A percentile compares a stretch with the other conserved stretches of the same genome.
phyloP scores from a whole-genome alignment of 23 tunicate species.

The Halocynthia roretzi region DNA sequence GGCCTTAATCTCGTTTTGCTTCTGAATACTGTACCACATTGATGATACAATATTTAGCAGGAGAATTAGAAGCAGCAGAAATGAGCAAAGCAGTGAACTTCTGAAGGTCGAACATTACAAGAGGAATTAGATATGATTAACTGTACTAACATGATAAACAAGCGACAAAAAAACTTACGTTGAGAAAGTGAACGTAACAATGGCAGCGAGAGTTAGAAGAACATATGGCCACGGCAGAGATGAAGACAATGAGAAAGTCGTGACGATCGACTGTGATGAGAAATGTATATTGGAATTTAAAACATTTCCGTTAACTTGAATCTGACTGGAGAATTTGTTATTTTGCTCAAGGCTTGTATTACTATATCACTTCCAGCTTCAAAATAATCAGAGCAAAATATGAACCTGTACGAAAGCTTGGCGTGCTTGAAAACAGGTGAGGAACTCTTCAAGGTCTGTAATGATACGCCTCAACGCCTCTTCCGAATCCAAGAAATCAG shows the following conservation, averaged over 20 bases:
- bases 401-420: no score
- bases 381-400: no score
- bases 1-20: not conserved
- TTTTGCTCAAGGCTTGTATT: no score
- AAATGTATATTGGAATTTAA: not conserved
- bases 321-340: no score
- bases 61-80: slow-evolving; percentile 5
- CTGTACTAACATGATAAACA: no score
- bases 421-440: no score
- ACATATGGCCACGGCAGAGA: slow-evolving; percentile 12
- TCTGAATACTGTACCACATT: not conserved
- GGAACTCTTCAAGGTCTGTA: no score
- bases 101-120: not conserved
- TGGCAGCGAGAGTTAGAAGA: not conserved
- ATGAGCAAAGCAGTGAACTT: slow-evolving; percentile 1
- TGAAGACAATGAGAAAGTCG: slow-evolving; percentile 4
- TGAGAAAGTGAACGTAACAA: not conserved
- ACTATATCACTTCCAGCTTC: no score
- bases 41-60: not conserved
- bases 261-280: not conserved
- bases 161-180: not conserved
- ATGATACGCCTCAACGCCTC: no score
- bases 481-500: no score
- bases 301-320: not conserved
- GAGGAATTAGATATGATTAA: not conserved